Evolutionary conservation across 1,140 invertebrate genomes (phyloP), one percentile per base, ranked within the genome.

Genomic region (Drosophila mayri): DNA sequence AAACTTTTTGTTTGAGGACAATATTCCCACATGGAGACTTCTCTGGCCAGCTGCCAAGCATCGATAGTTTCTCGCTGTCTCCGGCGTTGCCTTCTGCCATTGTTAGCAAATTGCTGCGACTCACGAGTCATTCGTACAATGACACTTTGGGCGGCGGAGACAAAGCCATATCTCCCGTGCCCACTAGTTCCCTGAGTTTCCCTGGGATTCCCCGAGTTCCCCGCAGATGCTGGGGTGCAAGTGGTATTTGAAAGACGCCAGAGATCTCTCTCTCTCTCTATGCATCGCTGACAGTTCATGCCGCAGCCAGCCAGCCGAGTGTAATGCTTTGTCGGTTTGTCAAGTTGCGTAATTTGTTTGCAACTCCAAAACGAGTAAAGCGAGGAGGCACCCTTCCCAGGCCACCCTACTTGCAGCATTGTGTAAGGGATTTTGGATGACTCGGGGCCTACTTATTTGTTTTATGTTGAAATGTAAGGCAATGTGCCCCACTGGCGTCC

Each of bases 341-440:
- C 79, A 70, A 82, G 79, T 88, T 88, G 81, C 73, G 85, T 78
- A 87, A 84, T 87, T 88, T 88, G 80, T 88, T 90, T 84, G 76
- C 84, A 90, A 87, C 84, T 88, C 71, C 57, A 43, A 43, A 35
- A 25, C 16, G 32, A 40, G 46, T 8, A n/a, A 11, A 10, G 2
- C 41, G 18, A 44, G 18, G 5, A 54, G 52, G 32, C 18, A 37
- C 46, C 59, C 58, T 8, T 35, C 54, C 32, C 11, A n/a, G n/a
- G 28, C 41, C 64, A 67, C 74, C 60, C 67, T 49, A 49, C 60
- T 75, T 54, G 65, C 66, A 67, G 62, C 81, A 85, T 87, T 88
- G 72, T 88, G 54, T 68, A 62, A 81, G 50, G 46, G 58, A 74
- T 80, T 80, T 77, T 62, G 63, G 64, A 74, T 81, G 73, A 52